phyloP scores from a whole-genome alignment of 2,797 vertebrate species.

The Agapornis canus region DNA sequence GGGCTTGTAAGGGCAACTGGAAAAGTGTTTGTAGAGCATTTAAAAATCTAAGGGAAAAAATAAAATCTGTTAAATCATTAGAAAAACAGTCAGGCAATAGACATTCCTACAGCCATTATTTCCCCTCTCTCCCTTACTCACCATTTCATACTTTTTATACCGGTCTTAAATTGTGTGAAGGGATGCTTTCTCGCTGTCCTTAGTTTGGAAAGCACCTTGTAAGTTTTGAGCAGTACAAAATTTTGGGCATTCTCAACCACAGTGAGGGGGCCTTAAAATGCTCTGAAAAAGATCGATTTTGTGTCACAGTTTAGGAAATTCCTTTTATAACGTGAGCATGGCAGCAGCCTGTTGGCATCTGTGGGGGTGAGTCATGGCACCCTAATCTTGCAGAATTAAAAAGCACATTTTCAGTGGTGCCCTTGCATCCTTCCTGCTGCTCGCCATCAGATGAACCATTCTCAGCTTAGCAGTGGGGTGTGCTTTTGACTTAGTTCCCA shows the following conservation, averaged over 20 bases:
- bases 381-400: not conserved
- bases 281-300: not conserved
- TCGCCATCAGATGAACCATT: not conserved
- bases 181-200: not conserved
- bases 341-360: not conserved
- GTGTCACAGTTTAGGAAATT: not conserved
- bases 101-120: not conserved
- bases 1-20: not conserved
- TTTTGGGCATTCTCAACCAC: accelerated
- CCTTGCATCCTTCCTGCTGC: not conserved
- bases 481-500: not conserved
- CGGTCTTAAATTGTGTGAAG: not conserved
- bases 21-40: not conserved
- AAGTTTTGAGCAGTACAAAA: not conserved
- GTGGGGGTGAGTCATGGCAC: not conserved
- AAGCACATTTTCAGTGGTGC: not conserved
- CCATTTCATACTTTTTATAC: not conserved
- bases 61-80: not conserved
- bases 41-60: not conserved
- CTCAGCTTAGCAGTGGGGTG: not conserved
- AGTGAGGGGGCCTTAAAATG: not conserved
- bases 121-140: accelerated
- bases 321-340: not conserved
- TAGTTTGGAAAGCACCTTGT: not conserved
- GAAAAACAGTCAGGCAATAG: not conserved